phyloP scores from a whole-genome alignment of 2,113 vertebrate species.

The Caloenas nicobarica region DNA sequence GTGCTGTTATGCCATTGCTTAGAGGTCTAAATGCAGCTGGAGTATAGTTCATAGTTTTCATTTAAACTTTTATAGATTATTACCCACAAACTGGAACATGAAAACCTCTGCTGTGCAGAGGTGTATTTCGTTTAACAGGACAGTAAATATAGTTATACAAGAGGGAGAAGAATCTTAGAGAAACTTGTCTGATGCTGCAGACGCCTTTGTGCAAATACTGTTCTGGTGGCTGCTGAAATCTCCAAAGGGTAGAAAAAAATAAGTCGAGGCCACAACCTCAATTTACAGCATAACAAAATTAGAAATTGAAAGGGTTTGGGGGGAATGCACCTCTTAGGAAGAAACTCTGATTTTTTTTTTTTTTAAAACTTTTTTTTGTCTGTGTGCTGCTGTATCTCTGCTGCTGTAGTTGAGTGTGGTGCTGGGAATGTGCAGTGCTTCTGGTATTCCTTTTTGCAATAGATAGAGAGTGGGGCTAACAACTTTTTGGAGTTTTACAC shows the following conservation, averaged over 20 bases:
- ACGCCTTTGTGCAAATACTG: neutral
- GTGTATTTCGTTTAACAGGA: neutral
- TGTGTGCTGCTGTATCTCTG: neutral
- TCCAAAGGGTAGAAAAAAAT: neutral
- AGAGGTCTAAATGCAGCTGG: neutral
- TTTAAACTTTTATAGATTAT: conserved; percentile 32
- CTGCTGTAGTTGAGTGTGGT: neutral
- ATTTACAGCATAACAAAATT: conserved; percentile 4
- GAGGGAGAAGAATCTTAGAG: neutral
- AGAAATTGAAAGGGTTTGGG: neutral
- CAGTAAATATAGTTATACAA: neutral
- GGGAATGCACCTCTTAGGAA: neutral
- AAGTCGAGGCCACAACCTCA: conserved; percentile 4
- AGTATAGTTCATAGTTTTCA: neutral
- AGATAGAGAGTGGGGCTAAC: neutral
- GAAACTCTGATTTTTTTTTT: neutral
- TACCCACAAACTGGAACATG: neutral
- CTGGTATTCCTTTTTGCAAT: neutral
- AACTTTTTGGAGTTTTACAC: neutral
- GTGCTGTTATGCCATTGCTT: neutral
- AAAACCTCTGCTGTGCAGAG: neutral
- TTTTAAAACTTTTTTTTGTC: neutral
- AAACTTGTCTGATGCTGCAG: neutral
- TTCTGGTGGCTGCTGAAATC: neutral
- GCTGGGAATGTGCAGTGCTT: neutral